phyloP scores from a whole-genome alignment of 1,140 invertebrate species.

The Megalonaias nervosa region DNA sequence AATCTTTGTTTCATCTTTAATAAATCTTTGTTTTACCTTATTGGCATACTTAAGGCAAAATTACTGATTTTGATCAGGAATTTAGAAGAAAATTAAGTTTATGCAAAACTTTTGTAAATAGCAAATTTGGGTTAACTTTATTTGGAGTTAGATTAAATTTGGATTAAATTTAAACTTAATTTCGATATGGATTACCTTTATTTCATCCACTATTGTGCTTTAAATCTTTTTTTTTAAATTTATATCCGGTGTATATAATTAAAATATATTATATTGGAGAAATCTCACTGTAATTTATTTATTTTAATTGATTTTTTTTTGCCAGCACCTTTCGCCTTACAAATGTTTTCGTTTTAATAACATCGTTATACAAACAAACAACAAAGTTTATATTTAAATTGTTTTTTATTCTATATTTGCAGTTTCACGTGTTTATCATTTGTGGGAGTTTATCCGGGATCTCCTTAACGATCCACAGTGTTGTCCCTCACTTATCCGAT shows the following conservation, averaged over 20 bases:
- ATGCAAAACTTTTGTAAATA: too few species aligned
- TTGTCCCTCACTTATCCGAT: constrained; percentile 76
- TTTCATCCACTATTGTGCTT: too few species aligned
- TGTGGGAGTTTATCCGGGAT: constrained; percentile 70
- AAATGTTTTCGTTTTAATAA: neutral
- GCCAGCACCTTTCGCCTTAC: neutral
- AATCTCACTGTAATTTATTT: neutral
- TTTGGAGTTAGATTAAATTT: too few species aligned
- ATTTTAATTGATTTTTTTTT: neutral
- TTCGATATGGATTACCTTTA: too few species aligned
- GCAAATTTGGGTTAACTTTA: too few species aligned
- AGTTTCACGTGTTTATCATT: constrained; percentile 63
- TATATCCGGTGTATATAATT: neutral
- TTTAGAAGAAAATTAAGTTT: too few species aligned
- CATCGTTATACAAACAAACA: neutral
- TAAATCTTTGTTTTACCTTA: too few species aligned
- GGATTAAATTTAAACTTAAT: too few species aligned
- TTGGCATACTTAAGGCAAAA: too few species aligned
- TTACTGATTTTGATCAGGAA: too few species aligned
- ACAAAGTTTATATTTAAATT: neutral
- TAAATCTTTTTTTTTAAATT: too few species aligned
- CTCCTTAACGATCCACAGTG: constrained; percentile 53
- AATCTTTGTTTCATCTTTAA: too few species aligned
- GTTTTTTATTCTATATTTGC: constrained; percentile 12
- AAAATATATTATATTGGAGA: neutral